Evolutionary conservation across 2,113 vertebrate genomes (phyloP), one percentile per base, ranked within the genome.

Genomic region (Gila orcuttii): DNA sequence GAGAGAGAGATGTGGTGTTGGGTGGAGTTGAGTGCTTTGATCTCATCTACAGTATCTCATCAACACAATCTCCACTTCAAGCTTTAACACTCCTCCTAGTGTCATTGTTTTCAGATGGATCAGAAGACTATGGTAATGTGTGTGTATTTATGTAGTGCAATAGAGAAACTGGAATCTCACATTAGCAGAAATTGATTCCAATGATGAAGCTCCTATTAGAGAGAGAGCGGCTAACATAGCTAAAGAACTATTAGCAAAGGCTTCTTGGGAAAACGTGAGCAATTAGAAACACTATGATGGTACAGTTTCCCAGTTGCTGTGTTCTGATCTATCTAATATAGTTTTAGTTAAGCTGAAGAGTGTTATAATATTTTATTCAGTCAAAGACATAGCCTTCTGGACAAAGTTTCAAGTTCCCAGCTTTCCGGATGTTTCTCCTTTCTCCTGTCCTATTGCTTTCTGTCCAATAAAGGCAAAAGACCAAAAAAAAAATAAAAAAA

Each of bases 1-100:
- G 31, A 6, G 21, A 10, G 57, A 12, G 45, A 10, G 74, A 13
- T 69, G 78, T 69, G 84, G 39, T 4, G 36, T 6, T 19, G 79
- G 71, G 59, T 55, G 25, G 85, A 81, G 71, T 42, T 39, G 39
- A 73, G 62, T 39, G 31, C 60, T 81, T 68, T 81, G 42, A 81
- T 81, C 39, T 68, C 50, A 81, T 81, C 60, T 81, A 68, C 42
- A 23, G 60, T 68, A 68, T 81, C 60, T 66, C 79, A 81, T 81
- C 60, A 68, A 81, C 79, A 15, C 57, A 50, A 42, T 50, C 60
- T 66, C 39, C 60, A 81, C 79, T 66, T 81, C 60, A 77, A 77
- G 47, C 47, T 77, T 77, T 77, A 66, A 81, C 79, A 81, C 79
- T 47, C 60, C 57, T 80, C 23, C 60, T 3, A 6, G 12, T 79